Evolutionary conservation across 2,888 invertebrate genomes (phyloP).

Genomic region (Philereme vetulata): DNA sequence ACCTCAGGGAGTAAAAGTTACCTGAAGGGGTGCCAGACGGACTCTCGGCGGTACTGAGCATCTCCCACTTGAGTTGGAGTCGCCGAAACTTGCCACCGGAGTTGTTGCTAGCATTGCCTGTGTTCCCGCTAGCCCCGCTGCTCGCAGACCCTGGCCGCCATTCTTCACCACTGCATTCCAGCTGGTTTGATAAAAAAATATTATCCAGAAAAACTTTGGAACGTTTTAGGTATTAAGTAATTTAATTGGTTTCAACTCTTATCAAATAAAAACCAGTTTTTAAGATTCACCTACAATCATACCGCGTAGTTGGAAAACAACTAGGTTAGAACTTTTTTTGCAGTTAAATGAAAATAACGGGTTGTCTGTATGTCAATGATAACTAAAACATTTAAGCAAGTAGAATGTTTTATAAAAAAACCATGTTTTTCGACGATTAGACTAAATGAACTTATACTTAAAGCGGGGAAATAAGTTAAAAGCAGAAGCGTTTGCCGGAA

Average conservation of each 20-base stretch:
- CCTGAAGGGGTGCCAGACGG: slow-evolving; percentile 70
- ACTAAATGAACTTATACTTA: slow-evolving; percentile 41
- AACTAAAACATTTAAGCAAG: too few species aligned
- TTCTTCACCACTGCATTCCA: slow-evolving; percentile 78
- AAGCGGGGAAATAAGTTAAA: slow-evolving; percentile 44
- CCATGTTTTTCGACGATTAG: too few species aligned
- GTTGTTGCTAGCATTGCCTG: slow-evolving; percentile 80
- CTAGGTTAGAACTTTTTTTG: too few species aligned
- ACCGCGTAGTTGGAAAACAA: too few species aligned
- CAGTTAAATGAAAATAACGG: too few species aligned
- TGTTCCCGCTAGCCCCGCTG: slow-evolving; percentile 70
- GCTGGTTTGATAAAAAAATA: slow-evolving; percentile 45
- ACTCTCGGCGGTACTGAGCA: slow-evolving; percentile 84
- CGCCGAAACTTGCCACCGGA: slow-evolving; percentile 89
- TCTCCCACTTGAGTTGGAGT: slow-evolving; percentile 92
- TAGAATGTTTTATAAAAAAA: too few species aligned
- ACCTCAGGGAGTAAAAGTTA: slow-evolving; percentile 32
- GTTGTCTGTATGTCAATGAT: too few species aligned
- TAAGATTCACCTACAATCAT: too few species aligned
- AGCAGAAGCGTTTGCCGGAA: slow-evolving; percentile 47
- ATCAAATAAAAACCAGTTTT: too few species aligned
- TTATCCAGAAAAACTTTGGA: too few species aligned
- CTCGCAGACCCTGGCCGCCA: slow-evolving; percentile 76
- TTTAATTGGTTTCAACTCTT: too few species aligned
- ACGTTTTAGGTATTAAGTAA: too few species aligned